Evolutionary conservation across 2,888 invertebrate genomes (phyloP).

Genomic region (Pachliopta kotzebuea): DNA sequence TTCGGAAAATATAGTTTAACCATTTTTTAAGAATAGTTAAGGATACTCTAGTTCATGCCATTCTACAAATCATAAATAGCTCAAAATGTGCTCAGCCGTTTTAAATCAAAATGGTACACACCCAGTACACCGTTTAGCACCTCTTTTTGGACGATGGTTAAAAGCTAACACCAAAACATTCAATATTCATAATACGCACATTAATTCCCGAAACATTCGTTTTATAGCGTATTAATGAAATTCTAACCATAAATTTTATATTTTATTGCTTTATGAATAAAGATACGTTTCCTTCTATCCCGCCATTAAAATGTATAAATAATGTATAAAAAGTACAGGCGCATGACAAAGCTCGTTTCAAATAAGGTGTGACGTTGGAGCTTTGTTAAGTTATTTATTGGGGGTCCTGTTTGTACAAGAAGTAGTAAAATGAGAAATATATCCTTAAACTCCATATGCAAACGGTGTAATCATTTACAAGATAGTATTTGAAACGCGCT

Average conservation of each 20-base stretch:
- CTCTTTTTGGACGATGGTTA: neutral
- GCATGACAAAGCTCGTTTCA: slow-evolving; percentile 63
- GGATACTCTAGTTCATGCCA: too few species aligned
- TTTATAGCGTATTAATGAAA: slow-evolving; percentile 50
- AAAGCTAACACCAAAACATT: slow-evolving; percentile 5
- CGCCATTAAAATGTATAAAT: slow-evolving; percentile 35
- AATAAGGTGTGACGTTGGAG: slow-evolving; percentile 71
- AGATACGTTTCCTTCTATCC: slow-evolving; percentile 37
- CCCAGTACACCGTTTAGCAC: too few species aligned
- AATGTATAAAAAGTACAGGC: slow-evolving; percentile 34
- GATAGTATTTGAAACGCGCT: slow-evolving; percentile 34
- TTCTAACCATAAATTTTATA: slow-evolving; percentile 45
- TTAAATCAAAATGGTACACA: too few species aligned
- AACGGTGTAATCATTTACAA: slow-evolving; percentile 36
- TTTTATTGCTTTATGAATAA: slow-evolving; percentile 48
- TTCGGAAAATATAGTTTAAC: too few species aligned
- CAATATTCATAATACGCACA: slow-evolving; percentile 22
- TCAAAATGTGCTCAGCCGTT: too few species aligned
- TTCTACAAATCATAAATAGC: too few species aligned
- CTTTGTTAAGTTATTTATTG: slow-evolving; percentile 74
- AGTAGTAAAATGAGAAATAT: slow-evolving; percentile 76
- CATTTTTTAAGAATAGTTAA: too few species aligned
- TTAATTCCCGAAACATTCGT: slow-evolving; percentile 35
- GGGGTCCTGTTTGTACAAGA: slow-evolving; percentile 62
- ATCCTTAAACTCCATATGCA: slow-evolving; percentile 43